phyloP scores from a whole-genome alignment of 37 sponge, comb jelly and placozoan species.

The Amphimedon queenslandica region DNA sequence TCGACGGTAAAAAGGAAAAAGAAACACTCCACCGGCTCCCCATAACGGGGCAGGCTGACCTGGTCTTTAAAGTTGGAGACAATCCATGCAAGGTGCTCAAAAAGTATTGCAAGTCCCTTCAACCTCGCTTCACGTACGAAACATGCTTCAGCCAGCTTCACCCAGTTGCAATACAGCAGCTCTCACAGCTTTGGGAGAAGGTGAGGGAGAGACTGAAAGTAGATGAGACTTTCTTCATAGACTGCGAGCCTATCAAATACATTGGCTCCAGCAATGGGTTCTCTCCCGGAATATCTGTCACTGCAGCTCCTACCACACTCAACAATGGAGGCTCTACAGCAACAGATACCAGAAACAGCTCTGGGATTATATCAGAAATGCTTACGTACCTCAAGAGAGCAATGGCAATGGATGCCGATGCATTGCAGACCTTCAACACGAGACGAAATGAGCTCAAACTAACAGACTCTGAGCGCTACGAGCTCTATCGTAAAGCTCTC shows the following conservation, averaged over 20 bases:
- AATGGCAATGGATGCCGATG: conserved; percentile 52
- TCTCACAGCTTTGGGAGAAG: conserved; percentile 53
- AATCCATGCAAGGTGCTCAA: conserved; percentile 75
- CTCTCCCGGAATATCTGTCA: neutral
- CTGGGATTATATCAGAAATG: conserved; percentile 38
- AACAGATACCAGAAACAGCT: conserved; percentile 40
- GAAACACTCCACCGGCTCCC: conserved; percentile 16
- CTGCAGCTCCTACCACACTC: neutral
- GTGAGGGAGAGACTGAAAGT: conserved; percentile 43
- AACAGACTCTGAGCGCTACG: conserved; percentile 57
- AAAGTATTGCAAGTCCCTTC: conserved; percentile 70
- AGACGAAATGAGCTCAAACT: conserved; percentile 64
- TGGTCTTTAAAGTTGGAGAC: conserved; percentile 49
- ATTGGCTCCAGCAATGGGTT: conserved; percentile 1
- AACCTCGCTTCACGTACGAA: conserved; percentile 21
- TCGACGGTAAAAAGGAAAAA: neutral
- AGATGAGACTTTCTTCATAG: conserved; percentile 63
- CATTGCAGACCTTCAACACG: conserved; percentile 66
- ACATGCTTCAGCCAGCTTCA: conserved; percentile 67
- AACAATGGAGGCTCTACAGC: conserved; percentile 10
- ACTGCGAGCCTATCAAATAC: conserved; percentile 53
- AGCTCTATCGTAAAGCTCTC: conserved; percentile 71
- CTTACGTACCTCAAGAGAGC: conserved; percentile 54
- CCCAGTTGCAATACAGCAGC: conserved; percentile 37
- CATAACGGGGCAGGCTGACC: conserved; percentile 51